Base-by-base conservation (phyloP, 2,888 invertebrate species). In the Candidula unifasciata region DNA sequence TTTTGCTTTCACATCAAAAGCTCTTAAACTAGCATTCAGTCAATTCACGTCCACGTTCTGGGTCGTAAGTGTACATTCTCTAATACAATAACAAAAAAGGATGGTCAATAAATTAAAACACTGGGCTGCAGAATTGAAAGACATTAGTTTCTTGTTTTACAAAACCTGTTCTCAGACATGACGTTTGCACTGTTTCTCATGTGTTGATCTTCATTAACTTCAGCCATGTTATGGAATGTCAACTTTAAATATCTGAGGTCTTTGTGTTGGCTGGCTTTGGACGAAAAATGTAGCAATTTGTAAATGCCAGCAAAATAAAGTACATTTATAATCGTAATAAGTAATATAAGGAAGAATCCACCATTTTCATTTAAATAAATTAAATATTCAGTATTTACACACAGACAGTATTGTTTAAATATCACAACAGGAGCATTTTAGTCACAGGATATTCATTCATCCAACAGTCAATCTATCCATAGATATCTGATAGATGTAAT, bases 81-180 rank as follows among this genome's bases (percentile, higher is more conserved):
- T 35, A 60, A 60, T n/a, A n/a, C 33, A 10, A 44, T 27, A n/a
- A 44, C 33, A 80, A 35, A 1, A 79, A 37, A 69, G 30, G 30
- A 68, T 60, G 60, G 64, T 78, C n/a, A 78, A 64, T 24, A 37
- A 68, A 33, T 74, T n/a, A 44, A 16, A 73, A 73, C 73, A 68
- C 18, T 69, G 27, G 54, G 80, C 69, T 80, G 60, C 80, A 52
- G 54, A 33, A 44, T 52, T 80, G 80, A 80, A 80, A 80, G 80
- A 80, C 80, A 54, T 44, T 68, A 30, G 80, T 69, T 80, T 69
- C 27, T 33, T 80, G 80, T 27, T 44, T 69, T 52, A 66, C n/a
- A 44, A 80, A 68, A 52, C 27, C 44, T 30, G n/a, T 35, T 64
- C 54, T 80, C n/a, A 69, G 13, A 80, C 27, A 27, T 27, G 18